phyloP scores from a whole-genome alignment of 2,797 vertebrate species.

The Rhinichthys osculus region DNA sequence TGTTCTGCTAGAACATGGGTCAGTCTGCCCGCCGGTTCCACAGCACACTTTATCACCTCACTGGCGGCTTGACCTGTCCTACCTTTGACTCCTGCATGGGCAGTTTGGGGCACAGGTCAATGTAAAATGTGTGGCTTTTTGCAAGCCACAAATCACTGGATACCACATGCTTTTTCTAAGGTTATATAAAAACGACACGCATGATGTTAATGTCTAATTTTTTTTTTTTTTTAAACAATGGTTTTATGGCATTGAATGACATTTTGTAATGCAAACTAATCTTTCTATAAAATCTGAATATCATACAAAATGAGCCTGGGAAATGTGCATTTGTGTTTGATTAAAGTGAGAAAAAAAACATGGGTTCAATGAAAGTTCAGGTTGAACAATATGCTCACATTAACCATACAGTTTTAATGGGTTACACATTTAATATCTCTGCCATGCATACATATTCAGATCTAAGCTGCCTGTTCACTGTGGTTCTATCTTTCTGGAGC shows the following conservation, averaged over 20 bases:
- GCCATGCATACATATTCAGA: not conserved
- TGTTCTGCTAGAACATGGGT: not conserved
- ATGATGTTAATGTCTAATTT: not conserved
- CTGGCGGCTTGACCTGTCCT: not conserved
- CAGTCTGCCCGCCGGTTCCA: not conserved
- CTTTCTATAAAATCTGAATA: not conserved
- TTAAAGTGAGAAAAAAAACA: not conserved
- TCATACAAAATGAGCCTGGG: not conserved
- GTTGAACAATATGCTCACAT: not conserved
- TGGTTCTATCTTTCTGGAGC: not conserved
- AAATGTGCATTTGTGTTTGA: not conserved
- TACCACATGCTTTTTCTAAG: not conserved
- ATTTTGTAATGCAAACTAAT: not conserved
- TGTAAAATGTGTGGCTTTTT: not conserved
- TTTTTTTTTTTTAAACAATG: constrained; percentile 22
- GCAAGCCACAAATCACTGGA: not conserved
- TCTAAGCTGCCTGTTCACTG: not conserved
- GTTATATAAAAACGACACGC: not conserved
- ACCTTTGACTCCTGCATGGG: too few relatives aligned
- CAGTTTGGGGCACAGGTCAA: not conserved
- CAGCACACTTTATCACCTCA: not conserved
- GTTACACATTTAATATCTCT: not conserved
- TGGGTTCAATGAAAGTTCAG: not conserved
- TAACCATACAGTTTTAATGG: not conserved
- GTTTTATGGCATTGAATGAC: not conserved